Evolutionary conservation across 2,113 vertebrate genomes (phyloP).

Genomic region (Poicephalus gulielmi): DNA sequence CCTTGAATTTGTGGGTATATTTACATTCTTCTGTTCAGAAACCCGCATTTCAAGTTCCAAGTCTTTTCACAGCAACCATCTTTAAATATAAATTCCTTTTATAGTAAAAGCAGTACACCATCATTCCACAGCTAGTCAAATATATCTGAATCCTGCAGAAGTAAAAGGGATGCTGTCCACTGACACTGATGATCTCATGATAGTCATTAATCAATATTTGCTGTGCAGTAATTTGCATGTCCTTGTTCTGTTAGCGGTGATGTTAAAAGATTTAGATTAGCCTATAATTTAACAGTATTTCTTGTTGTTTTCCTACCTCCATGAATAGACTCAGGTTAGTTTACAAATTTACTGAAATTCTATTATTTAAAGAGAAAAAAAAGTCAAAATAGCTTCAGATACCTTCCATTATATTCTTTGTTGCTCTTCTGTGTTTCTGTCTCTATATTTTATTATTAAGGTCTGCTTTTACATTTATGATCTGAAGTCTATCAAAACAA

Average conservation of each 20-base stretch:
- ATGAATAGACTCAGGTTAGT: slow-evolving; percentile 52
- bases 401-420: slow-evolving; percentile 68
- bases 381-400: slow-evolving; percentile 74
- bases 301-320: slow-evolving; percentile 37
- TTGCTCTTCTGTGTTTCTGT: slow-evolving; percentile 65
- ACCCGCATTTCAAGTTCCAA: background rate
- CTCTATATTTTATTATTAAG: slow-evolving; percentile 73
- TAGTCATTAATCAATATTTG: background rate
- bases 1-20: background rate
- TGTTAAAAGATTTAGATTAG: slow-evolving; percentile 10
- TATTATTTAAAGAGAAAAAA: slow-evolving; percentile 62
- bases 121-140: background rate
- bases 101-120: background rate
- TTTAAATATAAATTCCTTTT: background rate
- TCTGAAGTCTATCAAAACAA: slow-evolving; percentile 77
- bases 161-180: background rate
- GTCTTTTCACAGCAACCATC: background rate
- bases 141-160: background rate
- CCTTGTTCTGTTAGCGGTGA: background rate
- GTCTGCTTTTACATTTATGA: slow-evolving; percentile 69
- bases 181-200: background rate
- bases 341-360: slow-evolving; percentile 63
- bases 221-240: background rate
- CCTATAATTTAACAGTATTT: slow-evolving; percentile 3
- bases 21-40: background rate